These are phyloP conservation scores for Liopterus haemorrhoidalis DNA, from an alignment of 2,888 invertebrate genomes.

Conservation along the genomic window DNA sequence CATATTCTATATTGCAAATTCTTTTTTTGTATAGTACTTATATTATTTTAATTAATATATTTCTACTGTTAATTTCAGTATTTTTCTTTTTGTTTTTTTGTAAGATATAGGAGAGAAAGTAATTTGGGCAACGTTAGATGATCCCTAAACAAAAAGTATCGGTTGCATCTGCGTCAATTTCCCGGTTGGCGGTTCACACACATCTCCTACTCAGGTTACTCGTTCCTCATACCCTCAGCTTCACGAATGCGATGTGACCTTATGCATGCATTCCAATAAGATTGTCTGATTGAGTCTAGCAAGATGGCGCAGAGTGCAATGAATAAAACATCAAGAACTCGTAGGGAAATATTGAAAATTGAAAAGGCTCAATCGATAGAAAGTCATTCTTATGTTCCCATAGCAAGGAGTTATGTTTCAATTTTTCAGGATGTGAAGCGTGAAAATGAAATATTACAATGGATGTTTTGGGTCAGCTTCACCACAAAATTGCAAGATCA, in stretches of 20 bases:
- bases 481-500: no score
- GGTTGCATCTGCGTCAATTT: no score
- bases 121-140: no score
- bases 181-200: conserved; percentile 10
- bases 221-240: conserved; percentile 27
- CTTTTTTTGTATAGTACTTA: no score
- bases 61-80: no score
- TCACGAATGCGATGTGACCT: conserved; percentile 39
- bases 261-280: conserved; percentile 46
- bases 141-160: no score
- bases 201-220: conserved; percentile 15
- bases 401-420: conserved; percentile 14
- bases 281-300: conserved; percentile 47
- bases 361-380: conserved; percentile 38
- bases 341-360: conserved; percentile 49
- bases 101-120: no score
- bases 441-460: conserved; percentile 15
- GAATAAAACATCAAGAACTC: conserved; percentile 49
- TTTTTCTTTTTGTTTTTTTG: no score
- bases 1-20: no score
- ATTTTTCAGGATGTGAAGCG: conserved; percentile 21
- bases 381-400: conserved; percentile 43
- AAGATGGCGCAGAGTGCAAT: conserved; percentile 48
- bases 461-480: no score
- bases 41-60: no score